A percentile compares a stretch with the other conserved stretches of the same genome.
Conservation (phyloP, 2,888 invertebrate genomes). For the Caenorhabditis sp. region DNA sequence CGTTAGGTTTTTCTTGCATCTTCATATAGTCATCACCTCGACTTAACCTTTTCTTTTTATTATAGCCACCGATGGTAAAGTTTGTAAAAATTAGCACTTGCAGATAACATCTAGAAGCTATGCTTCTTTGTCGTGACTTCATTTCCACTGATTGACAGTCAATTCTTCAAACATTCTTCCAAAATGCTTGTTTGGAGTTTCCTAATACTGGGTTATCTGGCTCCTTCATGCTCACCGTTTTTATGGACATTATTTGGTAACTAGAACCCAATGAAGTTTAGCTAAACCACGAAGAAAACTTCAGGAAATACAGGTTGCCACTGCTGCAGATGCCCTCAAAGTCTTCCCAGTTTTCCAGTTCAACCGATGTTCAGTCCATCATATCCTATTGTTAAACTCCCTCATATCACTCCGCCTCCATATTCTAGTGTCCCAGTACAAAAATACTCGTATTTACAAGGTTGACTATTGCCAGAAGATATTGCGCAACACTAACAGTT, state of each 20-base stretch:
- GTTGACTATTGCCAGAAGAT: too few relatives aligned
- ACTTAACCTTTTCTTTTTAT: not conserved
- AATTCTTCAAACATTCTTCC: not conserved
- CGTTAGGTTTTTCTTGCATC: not conserved
- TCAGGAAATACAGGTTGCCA: conserved; percentile 47
- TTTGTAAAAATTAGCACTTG: conserved; percentile 13
- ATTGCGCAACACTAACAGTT: too few relatives aligned
- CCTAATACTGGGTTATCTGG: not conserved
- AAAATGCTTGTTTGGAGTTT: conserved; percentile 22
- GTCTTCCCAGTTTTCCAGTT: not conserved
- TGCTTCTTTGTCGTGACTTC: conserved; percentile 39
- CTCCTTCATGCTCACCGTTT: conserved; percentile 11
- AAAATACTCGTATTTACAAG: not conserved
- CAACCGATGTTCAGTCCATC: not conserved
- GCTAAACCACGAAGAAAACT: not conserved
- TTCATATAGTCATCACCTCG: not conserved
- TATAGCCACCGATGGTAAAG: conserved; percentile 12
- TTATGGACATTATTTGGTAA: conserved; percentile 53
- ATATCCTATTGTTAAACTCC: too few relatives aligned
- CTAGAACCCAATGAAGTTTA: not conserved
- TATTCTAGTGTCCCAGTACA: not conserved
- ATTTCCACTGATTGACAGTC: conserved; percentile 36
- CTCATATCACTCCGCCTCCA: conserved; percentile 6
- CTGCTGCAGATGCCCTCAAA: conserved; percentile 41
- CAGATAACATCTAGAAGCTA: conserved; percentile 45